phyloP scores from a whole-genome alignment of 2,888 invertebrate species.

The Scaptomyza flava region DNA sequence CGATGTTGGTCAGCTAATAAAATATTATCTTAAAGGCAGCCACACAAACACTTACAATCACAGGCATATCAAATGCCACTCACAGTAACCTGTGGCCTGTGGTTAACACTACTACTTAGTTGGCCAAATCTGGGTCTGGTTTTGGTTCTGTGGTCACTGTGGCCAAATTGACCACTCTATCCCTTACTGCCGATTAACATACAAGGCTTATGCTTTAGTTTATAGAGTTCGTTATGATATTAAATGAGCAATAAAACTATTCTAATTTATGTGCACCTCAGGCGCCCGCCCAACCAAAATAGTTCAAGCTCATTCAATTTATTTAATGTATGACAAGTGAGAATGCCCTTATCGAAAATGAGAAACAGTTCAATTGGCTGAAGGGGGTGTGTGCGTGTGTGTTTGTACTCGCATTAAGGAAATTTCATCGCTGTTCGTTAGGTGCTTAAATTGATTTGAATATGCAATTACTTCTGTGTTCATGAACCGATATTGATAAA shows the following conservation, averaged over 20 bases:
- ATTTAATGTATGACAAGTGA: conserved; percentile 1
- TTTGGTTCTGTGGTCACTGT: not conserved
- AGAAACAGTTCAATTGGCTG: too few species aligned
- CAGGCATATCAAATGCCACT: conserved; percentile 16
- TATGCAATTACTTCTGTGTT: too few species aligned
- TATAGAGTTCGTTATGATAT: not conserved
- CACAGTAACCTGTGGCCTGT: conserved; percentile 22
- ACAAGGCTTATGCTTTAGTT: not conserved
- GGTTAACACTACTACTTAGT: conserved; percentile 19
- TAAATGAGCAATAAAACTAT: conserved; percentile 9
- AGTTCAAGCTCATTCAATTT: conserved; percentile 21
- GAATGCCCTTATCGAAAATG: not conserved
- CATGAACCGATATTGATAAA: too few species aligned
- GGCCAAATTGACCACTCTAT: conserved; percentile 5
- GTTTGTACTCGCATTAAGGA: too few species aligned
- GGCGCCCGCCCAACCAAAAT: not conserved
- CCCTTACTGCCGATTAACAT: not conserved
- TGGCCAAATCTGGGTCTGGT: not conserved
- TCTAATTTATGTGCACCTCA: conserved; percentile 10
- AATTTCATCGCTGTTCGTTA: too few species aligned
- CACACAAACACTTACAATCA: not conserved
- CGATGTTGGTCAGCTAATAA: conserved; percentile 47
- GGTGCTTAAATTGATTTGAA: too few species aligned
- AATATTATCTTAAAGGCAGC: conserved; percentile 46
- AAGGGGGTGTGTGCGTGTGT: too few species aligned